Evolutionary conservation across 2,888 invertebrate species (phyloP).

Genomic region (Pecten maximus): DNA sequence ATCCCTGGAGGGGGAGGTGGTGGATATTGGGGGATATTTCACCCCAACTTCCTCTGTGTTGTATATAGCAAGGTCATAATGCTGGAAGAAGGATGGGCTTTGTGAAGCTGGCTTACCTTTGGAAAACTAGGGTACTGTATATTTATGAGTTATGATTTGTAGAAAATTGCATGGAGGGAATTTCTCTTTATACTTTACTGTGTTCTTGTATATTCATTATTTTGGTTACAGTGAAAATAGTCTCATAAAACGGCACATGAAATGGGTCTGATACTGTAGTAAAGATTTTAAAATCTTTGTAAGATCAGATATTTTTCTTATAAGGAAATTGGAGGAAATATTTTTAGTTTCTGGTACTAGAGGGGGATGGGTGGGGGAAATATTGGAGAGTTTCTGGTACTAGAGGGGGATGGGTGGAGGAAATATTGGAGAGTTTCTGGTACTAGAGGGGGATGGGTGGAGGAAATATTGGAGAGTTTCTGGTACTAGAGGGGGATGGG

Average conservation of each 20-base stretch:
- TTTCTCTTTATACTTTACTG: background rate
- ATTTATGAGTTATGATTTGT: background rate
- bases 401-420: too few species aligned
- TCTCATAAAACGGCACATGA: background rate
- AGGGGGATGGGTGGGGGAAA: background rate
- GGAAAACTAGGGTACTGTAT: background rate
- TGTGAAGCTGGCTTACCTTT: slow-evolving; percentile 4
- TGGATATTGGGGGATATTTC: background rate
- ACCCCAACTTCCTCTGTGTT: background rate
- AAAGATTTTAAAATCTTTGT: background rate
- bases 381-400: too few species aligned
- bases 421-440: too few species aligned
- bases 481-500: too few species aligned
- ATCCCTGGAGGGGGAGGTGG: background rate
- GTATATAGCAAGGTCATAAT: background rate
- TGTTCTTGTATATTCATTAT: background rate
- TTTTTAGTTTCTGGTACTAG: background rate
- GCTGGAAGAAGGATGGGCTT: background rate
- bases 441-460: too few species aligned
- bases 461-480: too few species aligned
- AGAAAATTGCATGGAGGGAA: background rate
- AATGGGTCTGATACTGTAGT: background rate
- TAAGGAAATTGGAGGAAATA: background rate
- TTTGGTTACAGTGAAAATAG: background rate
- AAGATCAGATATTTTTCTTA: background rate